phyloP scores from a whole-genome alignment of 2,888 invertebrate genomes.

The Xestia sexstrigata region DNA sequence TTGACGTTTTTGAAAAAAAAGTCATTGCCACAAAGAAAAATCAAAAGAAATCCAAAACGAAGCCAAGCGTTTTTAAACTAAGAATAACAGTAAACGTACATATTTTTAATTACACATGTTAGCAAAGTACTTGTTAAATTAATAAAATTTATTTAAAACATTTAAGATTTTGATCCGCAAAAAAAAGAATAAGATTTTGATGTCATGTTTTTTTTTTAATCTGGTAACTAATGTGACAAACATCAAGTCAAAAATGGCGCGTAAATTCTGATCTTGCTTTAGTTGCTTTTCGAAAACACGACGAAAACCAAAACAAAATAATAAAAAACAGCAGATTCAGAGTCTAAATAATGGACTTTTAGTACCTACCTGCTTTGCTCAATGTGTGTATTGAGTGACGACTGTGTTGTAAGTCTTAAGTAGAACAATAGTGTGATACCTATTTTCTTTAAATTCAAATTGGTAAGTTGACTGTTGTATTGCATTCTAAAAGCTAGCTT shows the following conservation, averaged over 20 bases:
- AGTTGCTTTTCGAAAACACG: neutral
- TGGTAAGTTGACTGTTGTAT: constrained; percentile 1
- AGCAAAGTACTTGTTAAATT: neutral
- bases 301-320: neutral
- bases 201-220: constrained; percentile 1
- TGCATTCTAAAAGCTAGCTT: neutral
- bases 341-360: neutral
- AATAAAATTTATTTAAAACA: neutral
- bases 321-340: neutral
- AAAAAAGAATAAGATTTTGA: neutral
- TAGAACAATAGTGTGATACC: neutral
- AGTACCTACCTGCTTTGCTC: neutral
- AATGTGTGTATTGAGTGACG: neutral
- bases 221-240: constrained; percentile 30
- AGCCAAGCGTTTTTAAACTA: neutral
- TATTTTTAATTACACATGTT: neutral
- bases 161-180: neutral
- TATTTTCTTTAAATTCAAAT: neutral
- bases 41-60: neutral
- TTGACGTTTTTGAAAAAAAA: neutral
- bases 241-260: constrained; percentile 37
- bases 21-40: constrained; percentile 45
- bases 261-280: constrained; percentile 27
- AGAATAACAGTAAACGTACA: neutral
- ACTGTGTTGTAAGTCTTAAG: neutral